Evolutionary conservation across 2,113 vertebrate genomes (phyloP).

Genomic region (Coptodon bakossiorum): DNA sequence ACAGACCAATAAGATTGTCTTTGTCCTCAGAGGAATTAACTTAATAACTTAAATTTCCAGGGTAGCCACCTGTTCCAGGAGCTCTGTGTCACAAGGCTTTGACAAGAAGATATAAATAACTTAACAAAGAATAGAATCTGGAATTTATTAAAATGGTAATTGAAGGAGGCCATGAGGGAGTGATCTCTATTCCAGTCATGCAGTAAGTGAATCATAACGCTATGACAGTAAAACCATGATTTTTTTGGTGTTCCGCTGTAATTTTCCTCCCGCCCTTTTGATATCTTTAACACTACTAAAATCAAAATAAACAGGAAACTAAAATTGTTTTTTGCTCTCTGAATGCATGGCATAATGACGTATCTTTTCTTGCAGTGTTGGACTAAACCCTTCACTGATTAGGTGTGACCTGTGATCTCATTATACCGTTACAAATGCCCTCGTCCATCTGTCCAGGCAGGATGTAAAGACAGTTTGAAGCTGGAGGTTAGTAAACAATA

Average conservation of each 20-base stretch:
- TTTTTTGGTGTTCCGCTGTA: neutral
- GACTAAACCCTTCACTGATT: neutral
- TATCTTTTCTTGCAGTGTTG: neutral
- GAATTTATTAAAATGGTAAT: neutral
- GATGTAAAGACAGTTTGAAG: neutral
- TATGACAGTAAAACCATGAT: neutral
- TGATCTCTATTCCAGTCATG: neutral
- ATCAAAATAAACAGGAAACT: neutral
- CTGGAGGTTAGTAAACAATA: neutral
- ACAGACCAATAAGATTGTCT: neutral
- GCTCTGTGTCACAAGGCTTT: neutral
- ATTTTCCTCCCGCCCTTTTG: neutral
- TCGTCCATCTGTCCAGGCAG: conserved; percentile 28
- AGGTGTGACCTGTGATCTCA: conserved; percentile 35
- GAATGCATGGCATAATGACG: neutral
- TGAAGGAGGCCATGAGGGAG: neutral
- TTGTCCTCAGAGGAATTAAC: neutral
- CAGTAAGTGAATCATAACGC: neutral
- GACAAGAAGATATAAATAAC: neutral
- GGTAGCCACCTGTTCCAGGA: neutral
- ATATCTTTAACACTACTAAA: neutral
- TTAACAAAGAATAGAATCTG: neutral
- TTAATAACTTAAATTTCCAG: neutral
- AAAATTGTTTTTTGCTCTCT: neutral
- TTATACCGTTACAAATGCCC: conserved; percentile 23